Conservation (phyloP, 2,888 invertebrate genomes). For the Drosophila mimetica region DNA sequence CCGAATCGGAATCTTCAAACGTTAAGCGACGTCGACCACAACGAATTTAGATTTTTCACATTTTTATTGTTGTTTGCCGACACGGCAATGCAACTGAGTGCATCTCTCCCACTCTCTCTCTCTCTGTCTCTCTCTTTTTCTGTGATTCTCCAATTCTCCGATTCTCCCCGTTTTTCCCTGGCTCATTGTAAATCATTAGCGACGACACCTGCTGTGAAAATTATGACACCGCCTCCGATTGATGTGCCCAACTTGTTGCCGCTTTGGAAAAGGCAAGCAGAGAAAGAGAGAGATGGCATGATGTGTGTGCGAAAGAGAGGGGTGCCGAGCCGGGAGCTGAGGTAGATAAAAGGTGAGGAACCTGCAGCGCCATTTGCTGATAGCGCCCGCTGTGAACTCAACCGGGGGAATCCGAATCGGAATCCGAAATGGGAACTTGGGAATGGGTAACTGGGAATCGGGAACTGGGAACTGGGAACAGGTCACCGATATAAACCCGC, state of each 20-base stretch:
- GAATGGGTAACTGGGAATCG: not conserved
- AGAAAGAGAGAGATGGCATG: conserved; percentile 23
- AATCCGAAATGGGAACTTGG: conserved; percentile 4
- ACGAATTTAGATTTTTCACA: conserved; percentile 69
- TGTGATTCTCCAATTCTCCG: conserved; percentile 17
- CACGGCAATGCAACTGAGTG: conserved; percentile 43
- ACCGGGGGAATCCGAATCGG: not conserved
- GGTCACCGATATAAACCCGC: conserved; percentile 47
- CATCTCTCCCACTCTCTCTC: conserved; percentile 45
- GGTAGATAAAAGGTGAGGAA: conserved; percentile 72
- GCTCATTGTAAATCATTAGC: conserved; percentile 76
- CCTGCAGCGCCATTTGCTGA: conserved; percentile 73
- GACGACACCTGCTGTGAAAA: conserved; percentile 83
- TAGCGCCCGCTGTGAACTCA: conserved; percentile 70
- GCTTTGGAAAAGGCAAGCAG: conserved; percentile 32
- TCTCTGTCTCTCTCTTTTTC: conserved; percentile 2
- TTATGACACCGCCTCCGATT: conserved; percentile 83
- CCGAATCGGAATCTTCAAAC: conserved; percentile 29
- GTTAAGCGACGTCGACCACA: conserved; percentile 54
- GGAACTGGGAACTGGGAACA: conserved; percentile 5
- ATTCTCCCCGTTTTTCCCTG: conserved; percentile 15
- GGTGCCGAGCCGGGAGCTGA: conserved; percentile 2
- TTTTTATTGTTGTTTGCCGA: conserved; percentile 63
- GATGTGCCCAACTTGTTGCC: conserved; percentile 78
- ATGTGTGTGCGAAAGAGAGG: not conserved